Percentiles rank a stretch among this genome's conserved stretches.
Evolutionary conservation across 2,113 vertebrate genomes (phyloP).

Genomic region (Clinocottus analis): DNA sequence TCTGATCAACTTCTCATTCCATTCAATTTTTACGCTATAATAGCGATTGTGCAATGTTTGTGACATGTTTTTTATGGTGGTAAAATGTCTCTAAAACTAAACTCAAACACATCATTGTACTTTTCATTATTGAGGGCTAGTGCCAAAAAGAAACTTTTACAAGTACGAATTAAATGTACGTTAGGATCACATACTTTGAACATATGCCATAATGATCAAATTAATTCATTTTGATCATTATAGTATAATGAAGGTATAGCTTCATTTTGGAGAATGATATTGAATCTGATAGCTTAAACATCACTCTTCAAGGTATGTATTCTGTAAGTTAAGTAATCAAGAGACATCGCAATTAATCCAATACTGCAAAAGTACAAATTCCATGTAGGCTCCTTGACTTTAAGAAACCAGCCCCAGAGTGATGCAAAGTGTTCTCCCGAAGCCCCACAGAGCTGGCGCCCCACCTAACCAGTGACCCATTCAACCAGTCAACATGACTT

Average conservation of each 20-base stretch:
- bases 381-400: background rate
- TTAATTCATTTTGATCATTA: too few species aligned
- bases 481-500: constrained; percentile 49
- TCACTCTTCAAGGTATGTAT: background rate
- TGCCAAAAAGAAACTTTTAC: background rate
- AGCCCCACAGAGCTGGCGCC: constrained; percentile 21
- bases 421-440: background rate
- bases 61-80: background rate
- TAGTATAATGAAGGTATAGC: background rate
- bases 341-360: background rate
- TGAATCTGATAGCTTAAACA: background rate
- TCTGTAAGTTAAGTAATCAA: background rate
- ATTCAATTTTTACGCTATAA: background rate
- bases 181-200: background rate
- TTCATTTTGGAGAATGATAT: background rate
- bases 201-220: background rate
- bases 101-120: background rate
- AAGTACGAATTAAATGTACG: background rate
- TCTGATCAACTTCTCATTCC: background rate
- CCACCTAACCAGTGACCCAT: constrained; percentile 54
- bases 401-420: background rate
- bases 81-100: background rate
- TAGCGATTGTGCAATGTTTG: background rate
- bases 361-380: too few species aligned
- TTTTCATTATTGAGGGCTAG: background rate